Conservation (phyloP, 2,888 invertebrate species). For the Drosophila sordidula region DNA sequence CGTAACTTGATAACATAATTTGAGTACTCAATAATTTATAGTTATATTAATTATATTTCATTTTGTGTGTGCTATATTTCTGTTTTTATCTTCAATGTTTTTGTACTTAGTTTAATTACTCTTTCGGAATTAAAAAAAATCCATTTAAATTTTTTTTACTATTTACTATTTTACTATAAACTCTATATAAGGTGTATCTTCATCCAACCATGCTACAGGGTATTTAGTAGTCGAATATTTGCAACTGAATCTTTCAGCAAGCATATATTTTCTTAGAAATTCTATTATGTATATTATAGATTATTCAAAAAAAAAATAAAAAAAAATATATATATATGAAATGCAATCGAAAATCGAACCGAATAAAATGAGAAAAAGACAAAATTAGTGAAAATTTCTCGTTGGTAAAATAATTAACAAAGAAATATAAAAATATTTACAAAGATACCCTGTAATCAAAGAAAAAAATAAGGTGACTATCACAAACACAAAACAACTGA, state of each 20-base stretch:
- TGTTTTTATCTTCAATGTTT: background rate
- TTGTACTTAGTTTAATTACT: background rate
- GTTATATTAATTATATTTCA: background rate
- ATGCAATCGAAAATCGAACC: background rate
- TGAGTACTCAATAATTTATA: background rate
- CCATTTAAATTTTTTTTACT: no score
- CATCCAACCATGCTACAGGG: background rate
- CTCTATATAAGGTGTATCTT: no score
- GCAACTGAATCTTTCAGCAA: background rate
- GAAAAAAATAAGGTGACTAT: background rate
- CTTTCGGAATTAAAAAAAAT: background rate
- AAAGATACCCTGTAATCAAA: background rate
- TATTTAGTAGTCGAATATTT: background rate
- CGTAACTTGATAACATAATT: background rate
- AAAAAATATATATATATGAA: background rate
- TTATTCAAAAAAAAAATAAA: background rate
- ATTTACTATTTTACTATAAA: no score
- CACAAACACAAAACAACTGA: conserved; percentile 5
- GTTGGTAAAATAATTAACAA: background rate
- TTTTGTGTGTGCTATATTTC: background rate
- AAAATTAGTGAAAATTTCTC: no score
- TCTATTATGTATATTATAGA: background rate
- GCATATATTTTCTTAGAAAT: background rate
- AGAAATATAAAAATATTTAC: background rate
- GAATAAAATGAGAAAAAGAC: background rate